Evolutionary conservation across 2,113 vertebrate species (phyloP).

Genomic region (Echinops telfairi): DNA sequence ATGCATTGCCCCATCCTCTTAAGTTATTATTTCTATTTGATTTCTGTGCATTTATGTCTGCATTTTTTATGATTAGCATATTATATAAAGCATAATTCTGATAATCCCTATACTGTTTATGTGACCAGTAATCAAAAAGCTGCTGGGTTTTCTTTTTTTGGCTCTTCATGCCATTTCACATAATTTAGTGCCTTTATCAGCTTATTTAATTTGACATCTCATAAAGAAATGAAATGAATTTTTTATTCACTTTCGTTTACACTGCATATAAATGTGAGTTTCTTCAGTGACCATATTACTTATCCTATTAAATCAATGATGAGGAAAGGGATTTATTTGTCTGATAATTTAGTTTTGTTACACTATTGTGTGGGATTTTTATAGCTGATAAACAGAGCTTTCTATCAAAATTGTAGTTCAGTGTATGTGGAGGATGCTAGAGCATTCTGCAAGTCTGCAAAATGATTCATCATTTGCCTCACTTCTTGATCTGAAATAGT

Average conservation of each 20-base stretch:
- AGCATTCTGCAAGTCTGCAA: neutral
- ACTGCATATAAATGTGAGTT: neutral
- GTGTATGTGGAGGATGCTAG: neutral
- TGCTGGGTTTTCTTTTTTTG: neutral
- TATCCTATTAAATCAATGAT: conserved; percentile 71
- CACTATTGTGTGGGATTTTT: conserved; percentile 26
- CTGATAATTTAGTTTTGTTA: conserved; percentile 50
- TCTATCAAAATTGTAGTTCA: neutral
- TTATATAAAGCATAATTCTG: conserved; percentile 61
- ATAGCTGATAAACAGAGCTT: conserved; percentile 7
- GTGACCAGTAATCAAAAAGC: conserved; percentile 57
- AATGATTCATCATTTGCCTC: neutral
- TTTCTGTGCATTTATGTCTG: conserved; percentile 52
- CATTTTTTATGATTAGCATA: conserved; percentile 55
- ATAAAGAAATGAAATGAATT: conserved; percentile 65
- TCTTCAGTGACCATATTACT: conserved; percentile 44
- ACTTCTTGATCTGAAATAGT: neutral
- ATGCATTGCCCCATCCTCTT: neutral
- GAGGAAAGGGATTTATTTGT: conserved; percentile 64
- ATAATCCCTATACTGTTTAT: conserved; percentile 58
- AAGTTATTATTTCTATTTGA: conserved; percentile 47
- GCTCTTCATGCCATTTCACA: conserved; percentile 8
- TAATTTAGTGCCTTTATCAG: conserved; percentile 55
- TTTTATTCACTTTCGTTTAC: conserved; percentile 58
- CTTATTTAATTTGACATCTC: conserved; percentile 66